Evolutionary conservation across 2,888 invertebrate genomes (phyloP), one percentile per base, ranked within the genome.

Genomic region (Phrixothrix hirtus): DNA sequence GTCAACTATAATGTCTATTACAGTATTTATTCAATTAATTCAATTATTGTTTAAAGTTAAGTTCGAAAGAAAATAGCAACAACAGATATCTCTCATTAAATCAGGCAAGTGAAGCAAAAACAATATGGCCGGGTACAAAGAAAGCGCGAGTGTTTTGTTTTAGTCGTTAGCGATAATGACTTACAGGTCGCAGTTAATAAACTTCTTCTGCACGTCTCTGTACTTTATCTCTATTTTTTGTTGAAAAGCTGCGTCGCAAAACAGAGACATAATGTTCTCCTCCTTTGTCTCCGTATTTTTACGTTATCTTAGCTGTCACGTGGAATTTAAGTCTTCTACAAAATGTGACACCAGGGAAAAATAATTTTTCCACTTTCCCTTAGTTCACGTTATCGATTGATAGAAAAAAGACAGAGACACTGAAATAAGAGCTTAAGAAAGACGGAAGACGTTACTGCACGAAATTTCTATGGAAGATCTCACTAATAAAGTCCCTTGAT

Each of bases 401-500:
- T 38, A 30, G 35, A 42, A 43, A 46, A 49, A 39, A 36, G 57
- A 38, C 16, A 29, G 27, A 35, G 54, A 52, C 39, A 14, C 34
- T 29, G 11, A 2, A 10, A 11, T 35, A 41, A 14, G 46, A 16
- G 50, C 44, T 26, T 17, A 47, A 47, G 35, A 38, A 39, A 38
- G 54, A 58, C 14, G 38, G 16, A 32, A 36, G 36, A 50, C 14
- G 55, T 38, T 34, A 43, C 55, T 27, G 37, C 10, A 27, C 37
- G 42, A 43, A 47, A 52, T 60, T 55, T 45, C 36, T 42, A 44
- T 30, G 26, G 51, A 62, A 61, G 64, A 63, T 64, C 59, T 63
- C 65, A 66, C 70, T 72, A 72, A 71, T 72, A 71, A 71, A 72
- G 73, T 71, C 72, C 71, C 72, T 72, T 73, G 72, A 73, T 72